phyloP scores from a whole-genome alignment of 2,797 vertebrate species.

The Siniperca undulata region DNA sequence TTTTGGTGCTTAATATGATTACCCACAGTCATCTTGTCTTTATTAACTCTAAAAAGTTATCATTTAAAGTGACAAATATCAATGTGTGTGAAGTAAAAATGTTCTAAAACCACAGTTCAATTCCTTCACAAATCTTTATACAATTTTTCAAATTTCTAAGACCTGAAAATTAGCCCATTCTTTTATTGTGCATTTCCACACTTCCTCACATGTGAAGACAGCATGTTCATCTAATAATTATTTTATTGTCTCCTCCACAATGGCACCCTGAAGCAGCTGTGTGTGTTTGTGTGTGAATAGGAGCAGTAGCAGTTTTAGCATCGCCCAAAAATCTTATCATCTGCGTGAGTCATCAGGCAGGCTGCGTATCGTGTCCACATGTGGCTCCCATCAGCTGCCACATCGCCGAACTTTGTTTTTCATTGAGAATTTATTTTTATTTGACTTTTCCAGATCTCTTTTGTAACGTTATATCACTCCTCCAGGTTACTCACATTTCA shows the following conservation, averaged over 20 bases:
- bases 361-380: background rate
- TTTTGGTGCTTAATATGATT: background rate
- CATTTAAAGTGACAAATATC: background rate
- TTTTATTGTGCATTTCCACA: background rate
- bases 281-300: slow-evolving; percentile 2
- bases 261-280: slow-evolving; percentile 7
- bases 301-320: slow-evolving; percentile 22
- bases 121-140: background rate
- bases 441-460: background rate
- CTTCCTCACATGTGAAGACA: slow-evolving; percentile 22
- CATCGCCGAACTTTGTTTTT: slow-evolving; percentile 8
- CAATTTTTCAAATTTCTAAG: background rate
- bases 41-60: background rate
- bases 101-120: background rate
- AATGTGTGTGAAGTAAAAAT: background rate
- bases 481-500: slow-evolving; percentile 34
- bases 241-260: slow-evolving; percentile 16
- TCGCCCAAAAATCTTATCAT: slow-evolving; percentile 52
- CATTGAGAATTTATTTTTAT: slow-evolving; percentile 17
- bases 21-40: background rate
- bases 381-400: slow-evolving; percentile 11
- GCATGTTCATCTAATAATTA: slow-evolving; percentile 46
- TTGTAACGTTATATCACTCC: slow-evolving; percentile 8
- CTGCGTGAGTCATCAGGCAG: slow-evolving; percentile 58
- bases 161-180: background rate